Evolutionary conservation across 2,113 vertebrate species (phyloP).

Genomic region (Notothenia coriiceps): DNA sequence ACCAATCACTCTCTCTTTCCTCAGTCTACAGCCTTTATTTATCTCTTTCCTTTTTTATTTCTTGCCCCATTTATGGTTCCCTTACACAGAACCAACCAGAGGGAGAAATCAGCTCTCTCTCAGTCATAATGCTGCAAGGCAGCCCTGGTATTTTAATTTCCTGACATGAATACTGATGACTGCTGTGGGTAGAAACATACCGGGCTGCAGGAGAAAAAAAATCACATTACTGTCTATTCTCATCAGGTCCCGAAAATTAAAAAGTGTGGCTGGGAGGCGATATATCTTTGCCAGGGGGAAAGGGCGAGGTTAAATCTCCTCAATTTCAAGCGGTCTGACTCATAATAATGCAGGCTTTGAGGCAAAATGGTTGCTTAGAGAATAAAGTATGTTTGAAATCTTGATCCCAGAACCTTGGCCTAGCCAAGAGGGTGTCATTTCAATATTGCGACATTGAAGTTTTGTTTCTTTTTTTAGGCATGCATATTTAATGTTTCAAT

Average conservation of each 20-base stretch:
- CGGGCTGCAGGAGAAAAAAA: conserved; percentile 44
- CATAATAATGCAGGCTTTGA: conserved; percentile 28
- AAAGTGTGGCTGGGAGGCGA: not conserved
- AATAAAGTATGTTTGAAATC: conserved; percentile 13
- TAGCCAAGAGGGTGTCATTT: not conserved
- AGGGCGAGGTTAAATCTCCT: conserved; percentile 30
- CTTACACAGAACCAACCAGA: not conserved
- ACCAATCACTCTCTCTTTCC: not conserved
- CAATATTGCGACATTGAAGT: not conserved
- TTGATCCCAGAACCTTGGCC: not conserved
- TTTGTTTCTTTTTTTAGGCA: not conserved
- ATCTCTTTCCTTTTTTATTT: not conserved
- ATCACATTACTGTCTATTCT: conserved; percentile 12
- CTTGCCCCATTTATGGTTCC: conserved; percentile 31
- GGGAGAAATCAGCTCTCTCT: conserved; percentile 51
- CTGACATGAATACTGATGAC: conserved; percentile 68
- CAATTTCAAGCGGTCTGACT: conserved; percentile 19
- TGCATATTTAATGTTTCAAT: not conserved
- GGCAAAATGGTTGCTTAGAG: conserved; percentile 22
- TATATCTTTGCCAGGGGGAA: conserved; percentile 22
- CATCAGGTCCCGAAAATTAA: conserved; percentile 29
- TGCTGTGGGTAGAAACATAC: conserved; percentile 26
- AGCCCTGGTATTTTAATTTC: conserved; percentile 56
- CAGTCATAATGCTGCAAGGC: conserved; percentile 45
- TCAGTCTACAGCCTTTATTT: not conserved